A percentile compares a stretch with the other conserved stretches of the same genome.
Evolutionary conservation across 2,888 invertebrate genomes (phyloP).

Genomic region (Drosophila antonietae): DNA sequence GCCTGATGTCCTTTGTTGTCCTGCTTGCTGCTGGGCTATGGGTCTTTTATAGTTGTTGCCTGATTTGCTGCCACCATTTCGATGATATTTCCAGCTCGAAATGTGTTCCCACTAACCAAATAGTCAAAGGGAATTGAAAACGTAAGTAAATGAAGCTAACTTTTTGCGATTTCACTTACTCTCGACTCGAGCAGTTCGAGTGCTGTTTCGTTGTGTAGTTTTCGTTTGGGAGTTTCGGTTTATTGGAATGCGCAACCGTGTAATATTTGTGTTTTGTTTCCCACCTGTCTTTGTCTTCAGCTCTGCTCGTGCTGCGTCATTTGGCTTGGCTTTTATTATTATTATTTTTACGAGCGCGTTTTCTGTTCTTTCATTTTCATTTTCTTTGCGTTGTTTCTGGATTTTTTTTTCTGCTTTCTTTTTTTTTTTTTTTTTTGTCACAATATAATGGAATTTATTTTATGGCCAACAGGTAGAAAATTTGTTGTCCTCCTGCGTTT

Average conservation of each 20-base stretch:
- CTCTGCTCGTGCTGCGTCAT: conserved; percentile 53
- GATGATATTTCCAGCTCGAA: conserved; percentile 33
- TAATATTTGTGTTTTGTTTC: conserved; percentile 42
- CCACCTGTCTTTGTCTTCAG: conserved; percentile 43
- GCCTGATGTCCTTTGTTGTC: conserved; percentile 47
- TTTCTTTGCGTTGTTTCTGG: conserved; percentile 4
- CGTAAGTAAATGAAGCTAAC: background rate
- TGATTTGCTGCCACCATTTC: conserved; percentile 51
- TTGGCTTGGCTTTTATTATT: conserved; percentile 77
- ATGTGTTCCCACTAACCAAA: background rate
- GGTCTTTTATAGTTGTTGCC: conserved; percentile 55
- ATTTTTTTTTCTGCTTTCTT: conserved; percentile 9
- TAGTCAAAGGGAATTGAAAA: background rate
- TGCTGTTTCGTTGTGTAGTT: background rate
- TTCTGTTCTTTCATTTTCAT: conserved; percentile 39
- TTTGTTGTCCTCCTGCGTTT: conserved; percentile 70
- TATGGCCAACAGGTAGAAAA: conserved; percentile 82
- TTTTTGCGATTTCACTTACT: background rate
- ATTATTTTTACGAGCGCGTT: conserved; percentile 74
- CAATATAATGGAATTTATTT: conserved; percentile 79
- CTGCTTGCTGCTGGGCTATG: conserved; percentile 24
- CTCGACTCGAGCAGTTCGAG: background rate
- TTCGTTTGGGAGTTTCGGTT: conserved; percentile 1
- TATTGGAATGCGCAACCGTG: conserved; percentile 3
- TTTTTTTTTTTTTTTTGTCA: conserved; percentile 47